Percentiles rank a stretch among this genome's conserved stretches.
phyloP scores from a whole-genome alignment of 2,888 invertebrate genomes.

The Celastrina argiolus region DNA sequence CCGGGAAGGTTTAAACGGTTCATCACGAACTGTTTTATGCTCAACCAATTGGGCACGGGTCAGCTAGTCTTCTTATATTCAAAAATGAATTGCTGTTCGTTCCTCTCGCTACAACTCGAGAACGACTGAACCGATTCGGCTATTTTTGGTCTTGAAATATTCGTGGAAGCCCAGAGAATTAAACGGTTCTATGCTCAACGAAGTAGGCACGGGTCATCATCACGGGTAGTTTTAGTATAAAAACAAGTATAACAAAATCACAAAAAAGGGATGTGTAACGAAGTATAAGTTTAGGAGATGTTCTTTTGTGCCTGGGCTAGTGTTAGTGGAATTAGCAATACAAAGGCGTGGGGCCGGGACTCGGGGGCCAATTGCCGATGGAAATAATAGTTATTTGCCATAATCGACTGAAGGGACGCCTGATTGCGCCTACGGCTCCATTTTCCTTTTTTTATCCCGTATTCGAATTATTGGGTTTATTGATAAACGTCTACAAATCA shows the following conservation, averaged over 20 bases:
- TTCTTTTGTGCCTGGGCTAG: constrained; percentile 44
- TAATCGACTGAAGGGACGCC: constrained; percentile 73
- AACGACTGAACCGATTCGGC: too few relatives aligned
- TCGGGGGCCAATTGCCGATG: constrained; percentile 62
- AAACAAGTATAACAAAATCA: neutral
- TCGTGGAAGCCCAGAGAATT: too few relatives aligned
- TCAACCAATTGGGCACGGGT: too few relatives aligned
- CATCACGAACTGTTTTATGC: too few relatives aligned
- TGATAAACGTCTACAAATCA: neutral
- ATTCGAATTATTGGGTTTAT: constrained; percentile 34
- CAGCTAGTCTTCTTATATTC: too few relatives aligned
- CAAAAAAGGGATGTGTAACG: neutral
- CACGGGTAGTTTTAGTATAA: too few relatives aligned
- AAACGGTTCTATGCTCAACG: too few relatives aligned
- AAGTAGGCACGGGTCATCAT: too few relatives aligned
- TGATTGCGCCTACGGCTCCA: constrained; percentile 70
- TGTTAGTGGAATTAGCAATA: constrained; percentile 64
- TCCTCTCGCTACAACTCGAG: too few relatives aligned
- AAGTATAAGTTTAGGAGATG: constrained; percentile 38
- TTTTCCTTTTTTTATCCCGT: constrained; percentile 55
- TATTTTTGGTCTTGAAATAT: too few relatives aligned
- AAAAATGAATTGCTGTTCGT: too few relatives aligned
- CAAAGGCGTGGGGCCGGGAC: constrained; percentile 48
- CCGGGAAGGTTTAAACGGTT: too few relatives aligned
- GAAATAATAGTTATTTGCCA: constrained; percentile 69